Conservation (phyloP, 2,888 invertebrate species). For the Cacoxenus indagator region DNA sequence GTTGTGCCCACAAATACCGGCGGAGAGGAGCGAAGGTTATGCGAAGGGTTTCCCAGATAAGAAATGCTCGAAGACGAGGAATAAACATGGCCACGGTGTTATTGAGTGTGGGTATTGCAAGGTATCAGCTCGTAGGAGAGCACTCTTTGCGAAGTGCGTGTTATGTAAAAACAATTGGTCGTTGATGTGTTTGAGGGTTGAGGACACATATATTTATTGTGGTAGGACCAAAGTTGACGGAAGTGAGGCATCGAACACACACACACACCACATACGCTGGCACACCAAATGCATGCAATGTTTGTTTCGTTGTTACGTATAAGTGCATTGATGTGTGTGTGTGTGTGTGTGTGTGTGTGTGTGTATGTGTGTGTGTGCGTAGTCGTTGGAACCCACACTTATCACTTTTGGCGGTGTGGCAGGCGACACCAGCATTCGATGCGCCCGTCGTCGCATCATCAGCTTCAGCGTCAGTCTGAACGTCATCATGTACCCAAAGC, state of each 20-base stretch:
- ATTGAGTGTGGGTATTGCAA: no score
- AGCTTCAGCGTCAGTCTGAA: neutral
- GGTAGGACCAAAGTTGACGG: constrained; percentile 42
- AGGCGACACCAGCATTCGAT: neutral
- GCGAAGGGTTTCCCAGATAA: no score
- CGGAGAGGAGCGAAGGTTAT: neutral
- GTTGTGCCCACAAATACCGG: constrained; percentile 38
- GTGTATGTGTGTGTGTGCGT: constrained; percentile 20
- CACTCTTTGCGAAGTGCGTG: no score
- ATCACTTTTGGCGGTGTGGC: constrained; percentile 4
- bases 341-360: constrained; percentile 35
- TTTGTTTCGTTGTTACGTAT: constrained; percentile 3
- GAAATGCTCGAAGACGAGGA: no score
- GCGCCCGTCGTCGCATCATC: neutral
- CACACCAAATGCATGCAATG: constrained; percentile 16
- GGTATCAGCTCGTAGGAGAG: no score
- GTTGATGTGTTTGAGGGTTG: neutral
- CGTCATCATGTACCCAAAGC: no score
- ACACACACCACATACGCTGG: neutral
- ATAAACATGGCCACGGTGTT: no score
- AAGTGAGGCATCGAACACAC: constrained; percentile 22
- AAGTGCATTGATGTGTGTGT: constrained; percentile 25
- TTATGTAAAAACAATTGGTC: neutral
- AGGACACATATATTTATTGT: constrained; percentile 33
- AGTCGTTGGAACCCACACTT: constrained; percentile 1